These are phyloP conservation scores for Acomys russatus DNA, from an alignment of 2,797 vertebrate species.

Conservation along the genomic window DNA sequence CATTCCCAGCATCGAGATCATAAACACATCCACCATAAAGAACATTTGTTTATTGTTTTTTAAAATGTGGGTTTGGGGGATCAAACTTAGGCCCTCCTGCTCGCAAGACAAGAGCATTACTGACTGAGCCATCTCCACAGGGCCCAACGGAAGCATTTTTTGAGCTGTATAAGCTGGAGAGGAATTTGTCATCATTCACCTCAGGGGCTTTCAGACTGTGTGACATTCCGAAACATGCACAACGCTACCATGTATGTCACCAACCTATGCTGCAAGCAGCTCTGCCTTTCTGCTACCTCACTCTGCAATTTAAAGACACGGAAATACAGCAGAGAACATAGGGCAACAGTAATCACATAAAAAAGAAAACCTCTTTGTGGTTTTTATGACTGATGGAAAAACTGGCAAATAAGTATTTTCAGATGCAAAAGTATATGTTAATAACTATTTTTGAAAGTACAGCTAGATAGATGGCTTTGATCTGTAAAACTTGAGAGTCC, in stretches of 20 bases:
- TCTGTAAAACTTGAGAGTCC: neutral
- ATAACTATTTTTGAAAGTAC: constrained; percentile 39
- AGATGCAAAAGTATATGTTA: neutral
- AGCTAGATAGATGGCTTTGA: neutral
- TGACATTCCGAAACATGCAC: neutral
- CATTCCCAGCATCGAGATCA: neutral
- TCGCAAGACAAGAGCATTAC: neutral
- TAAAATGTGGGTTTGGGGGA: neutral
- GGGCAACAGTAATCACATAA: neutral
- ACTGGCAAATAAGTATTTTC: constrained; percentile 11
- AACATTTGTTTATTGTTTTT: neutral
- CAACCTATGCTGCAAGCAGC: neutral
- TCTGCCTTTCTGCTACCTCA: neutral
- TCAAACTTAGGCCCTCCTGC: neutral
- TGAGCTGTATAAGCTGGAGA: neutral
- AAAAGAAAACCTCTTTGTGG: neutral
- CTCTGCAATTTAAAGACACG: constrained; percentile 10
- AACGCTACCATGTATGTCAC: constrained; percentile 26
- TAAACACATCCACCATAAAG: neutral
- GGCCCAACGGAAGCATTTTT: neutral
- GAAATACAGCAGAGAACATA: constrained; percentile 39
- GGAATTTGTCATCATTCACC: constrained; percentile 3
- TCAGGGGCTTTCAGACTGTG: neutral
- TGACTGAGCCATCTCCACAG: neutral
- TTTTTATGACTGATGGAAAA: constrained; percentile 45